Evolutionary conservation across 2,113 vertebrate genomes (phyloP).

Genomic region (Arothron firmamentum): DNA sequence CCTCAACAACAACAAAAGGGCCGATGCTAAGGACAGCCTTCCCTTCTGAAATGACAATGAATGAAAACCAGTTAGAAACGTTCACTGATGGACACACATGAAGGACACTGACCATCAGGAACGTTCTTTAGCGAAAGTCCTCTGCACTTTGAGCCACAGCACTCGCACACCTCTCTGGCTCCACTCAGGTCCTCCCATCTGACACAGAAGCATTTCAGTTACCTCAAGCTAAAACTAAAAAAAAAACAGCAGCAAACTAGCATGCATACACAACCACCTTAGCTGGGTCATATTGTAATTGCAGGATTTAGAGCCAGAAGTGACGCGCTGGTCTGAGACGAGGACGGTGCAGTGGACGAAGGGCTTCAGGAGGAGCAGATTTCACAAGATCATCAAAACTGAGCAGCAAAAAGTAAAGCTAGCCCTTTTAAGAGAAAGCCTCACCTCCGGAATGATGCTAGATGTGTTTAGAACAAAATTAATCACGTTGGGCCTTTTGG

Average conservation of each 20-base stretch:
- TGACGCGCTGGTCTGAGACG: constrained; percentile 39
- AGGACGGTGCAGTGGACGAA: constrained; percentile 62
- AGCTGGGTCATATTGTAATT: constrained; percentile 59
- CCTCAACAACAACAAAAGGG: constrained; percentile 41
- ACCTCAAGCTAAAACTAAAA: neutral
- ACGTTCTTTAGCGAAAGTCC: constrained; percentile 10
- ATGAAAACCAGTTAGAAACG: neutral
- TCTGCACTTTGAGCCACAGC: constrained; percentile 64
- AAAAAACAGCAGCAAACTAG: neutral
- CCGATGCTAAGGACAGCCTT: constrained; percentile 44
- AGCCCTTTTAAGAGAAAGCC: neutral
- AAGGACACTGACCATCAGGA: constrained; percentile 22
- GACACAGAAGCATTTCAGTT: neutral
- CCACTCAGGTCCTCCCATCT: constrained; percentile 67
- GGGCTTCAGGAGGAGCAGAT: constrained; percentile 26
- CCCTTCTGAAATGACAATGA: constrained; percentile 33
- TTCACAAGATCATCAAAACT: neutral
- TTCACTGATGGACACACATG: neutral
- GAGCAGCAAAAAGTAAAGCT: rapidly evolving
- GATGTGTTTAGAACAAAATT: constrained; percentile 58
- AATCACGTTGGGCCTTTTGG: constrained; percentile 20
- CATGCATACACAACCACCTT: constrained; percentile 28
- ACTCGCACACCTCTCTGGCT: constrained; percentile 45
- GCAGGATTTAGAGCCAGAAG: constrained; percentile 58
- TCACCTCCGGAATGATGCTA: constrained; percentile 50